A percentile compares a stretch with the other conserved stretches of the same genome.
These are phyloP conservation scores for Bradypus variegatus DNA, from an alignment of 2,797 vertebrate genomes.

Conservation along the genomic window DNA sequence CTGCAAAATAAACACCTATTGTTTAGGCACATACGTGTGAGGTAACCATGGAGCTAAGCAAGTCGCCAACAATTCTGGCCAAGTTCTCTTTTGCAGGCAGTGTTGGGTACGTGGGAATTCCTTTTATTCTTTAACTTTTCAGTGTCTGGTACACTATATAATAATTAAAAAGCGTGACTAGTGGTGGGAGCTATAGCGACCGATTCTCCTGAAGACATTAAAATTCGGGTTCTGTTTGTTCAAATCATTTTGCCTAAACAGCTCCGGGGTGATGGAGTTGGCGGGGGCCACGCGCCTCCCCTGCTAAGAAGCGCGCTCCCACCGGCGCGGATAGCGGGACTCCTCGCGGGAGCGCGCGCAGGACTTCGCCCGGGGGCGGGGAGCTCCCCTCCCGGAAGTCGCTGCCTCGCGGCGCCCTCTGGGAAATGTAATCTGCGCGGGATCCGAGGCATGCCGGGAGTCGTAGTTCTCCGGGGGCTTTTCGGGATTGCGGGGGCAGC, in stretches of 20 bases:
- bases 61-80: neutral
- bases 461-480: neutral
- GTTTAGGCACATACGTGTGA: neutral
- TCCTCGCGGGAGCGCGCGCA: no score
- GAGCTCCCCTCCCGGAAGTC: fast-evolving
- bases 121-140: neutral
- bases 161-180: neutral
- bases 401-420: neutral
- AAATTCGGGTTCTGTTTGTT: neutral
- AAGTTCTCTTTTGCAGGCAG: neutral
- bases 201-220: neutral
- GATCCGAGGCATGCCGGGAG: constrained; percentile 35
- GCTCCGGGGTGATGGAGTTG: neutral
- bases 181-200: neutral
- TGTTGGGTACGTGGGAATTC: neutral
- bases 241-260: neutral
- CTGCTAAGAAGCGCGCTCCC: fast-evolving
- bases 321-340: fast-evolving
- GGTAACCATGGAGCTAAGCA: neutral
- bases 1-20: neutral
- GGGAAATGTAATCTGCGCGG: constrained; percentile 4
- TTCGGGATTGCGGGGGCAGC: neutral
- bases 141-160: neutral
- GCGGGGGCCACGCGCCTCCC: fast-evolving
- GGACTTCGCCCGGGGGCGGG: fast-evolving